Conservation (phyloP, 2,113 vertebrate species). For the Lamprologus tigripictilis region DNA sequence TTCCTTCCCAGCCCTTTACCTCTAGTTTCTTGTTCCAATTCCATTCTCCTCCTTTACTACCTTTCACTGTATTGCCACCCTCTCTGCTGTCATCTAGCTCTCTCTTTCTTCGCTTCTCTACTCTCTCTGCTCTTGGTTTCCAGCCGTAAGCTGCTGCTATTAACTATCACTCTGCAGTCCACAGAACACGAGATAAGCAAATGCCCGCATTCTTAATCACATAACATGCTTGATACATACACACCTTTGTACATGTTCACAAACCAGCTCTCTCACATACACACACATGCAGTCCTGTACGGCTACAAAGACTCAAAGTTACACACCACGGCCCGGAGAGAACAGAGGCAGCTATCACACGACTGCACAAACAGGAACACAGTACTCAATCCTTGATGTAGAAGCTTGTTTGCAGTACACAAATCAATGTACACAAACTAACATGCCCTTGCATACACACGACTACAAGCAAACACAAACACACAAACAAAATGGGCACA, state of each 20-base stretch:
- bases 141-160: slow-evolving; percentile 27
- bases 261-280: background rate
- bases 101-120: background rate
- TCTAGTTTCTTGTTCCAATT: background rate
- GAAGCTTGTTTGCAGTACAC: slow-evolving; percentile 43
- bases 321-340: slow-evolving; percentile 4
- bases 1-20: background rate
- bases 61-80: background rate
- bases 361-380: slow-evolving; percentile 42
- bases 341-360: slow-evolving; percentile 33
- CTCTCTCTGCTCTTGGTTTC: slow-evolving; percentile 27
- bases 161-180: slow-evolving; percentile 47
- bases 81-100: background rate
- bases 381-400: slow-evolving; percentile 23
- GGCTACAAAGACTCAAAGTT: slow-evolving; percentile 29
- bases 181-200: slow-evolving; percentile 22
- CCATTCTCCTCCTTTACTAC: background rate
- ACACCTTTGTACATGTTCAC: background rate
- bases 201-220: background rate
- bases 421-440: slow-evolving; percentile 49
- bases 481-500: slow-evolving; percentile 21
- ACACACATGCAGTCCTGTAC: slow-evolving; percentile 8
- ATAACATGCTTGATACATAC: background rate
- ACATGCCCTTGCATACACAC: slow-evolving; percentile 10
- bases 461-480: slow-evolving; percentile 42